phyloP scores from a whole-genome alignment of 2,113 vertebrate species.

The Prochilodus magdalenae region DNA sequence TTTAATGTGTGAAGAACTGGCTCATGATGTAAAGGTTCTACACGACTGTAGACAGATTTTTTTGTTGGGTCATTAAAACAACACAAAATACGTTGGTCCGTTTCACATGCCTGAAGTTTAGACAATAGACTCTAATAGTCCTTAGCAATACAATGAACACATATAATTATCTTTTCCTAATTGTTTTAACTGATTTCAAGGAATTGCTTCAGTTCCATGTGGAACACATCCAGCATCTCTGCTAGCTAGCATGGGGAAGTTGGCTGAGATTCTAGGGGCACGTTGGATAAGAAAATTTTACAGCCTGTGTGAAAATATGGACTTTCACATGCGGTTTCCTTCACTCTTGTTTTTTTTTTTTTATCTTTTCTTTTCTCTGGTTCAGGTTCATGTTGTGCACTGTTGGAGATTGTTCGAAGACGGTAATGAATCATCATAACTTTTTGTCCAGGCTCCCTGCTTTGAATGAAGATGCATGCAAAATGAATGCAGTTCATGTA shows the following conservation, averaged over 20 bases:
- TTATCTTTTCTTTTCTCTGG: conserved; percentile 1
- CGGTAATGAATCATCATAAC: not conserved
- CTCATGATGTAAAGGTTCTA: too few relatives aligned
- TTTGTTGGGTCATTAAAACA: too few relatives aligned
- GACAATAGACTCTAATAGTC: not conserved
- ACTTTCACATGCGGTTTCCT: conserved; percentile 16
- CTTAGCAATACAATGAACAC: not conserved
- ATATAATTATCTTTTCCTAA: not conserved
- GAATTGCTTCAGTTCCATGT: conserved; percentile 17
- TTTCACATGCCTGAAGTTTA: conserved; percentile 15
- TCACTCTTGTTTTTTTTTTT: not conserved
- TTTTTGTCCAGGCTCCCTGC: not conserved
- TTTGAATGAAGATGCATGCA: not conserved
- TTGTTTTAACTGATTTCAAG: conserved; percentile 30
- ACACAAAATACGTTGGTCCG: not conserved
- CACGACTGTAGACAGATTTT: too few relatives aligned
- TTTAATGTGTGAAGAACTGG: too few relatives aligned
- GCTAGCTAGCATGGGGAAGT: conserved; percentile 9
- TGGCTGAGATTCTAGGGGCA: conserved; percentile 12
- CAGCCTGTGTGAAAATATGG: conserved; percentile 17
- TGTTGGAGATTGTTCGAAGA: not conserved
- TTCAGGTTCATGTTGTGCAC: not conserved
- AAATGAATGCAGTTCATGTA: not conserved
- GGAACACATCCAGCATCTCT: conserved; percentile 31
- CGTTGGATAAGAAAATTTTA: conserved; percentile 4